These are phyloP conservation scores for Pteropus alecto DNA, from an alignment of 2,113 vertebrate species.

Conservation along the genomic window DNA sequence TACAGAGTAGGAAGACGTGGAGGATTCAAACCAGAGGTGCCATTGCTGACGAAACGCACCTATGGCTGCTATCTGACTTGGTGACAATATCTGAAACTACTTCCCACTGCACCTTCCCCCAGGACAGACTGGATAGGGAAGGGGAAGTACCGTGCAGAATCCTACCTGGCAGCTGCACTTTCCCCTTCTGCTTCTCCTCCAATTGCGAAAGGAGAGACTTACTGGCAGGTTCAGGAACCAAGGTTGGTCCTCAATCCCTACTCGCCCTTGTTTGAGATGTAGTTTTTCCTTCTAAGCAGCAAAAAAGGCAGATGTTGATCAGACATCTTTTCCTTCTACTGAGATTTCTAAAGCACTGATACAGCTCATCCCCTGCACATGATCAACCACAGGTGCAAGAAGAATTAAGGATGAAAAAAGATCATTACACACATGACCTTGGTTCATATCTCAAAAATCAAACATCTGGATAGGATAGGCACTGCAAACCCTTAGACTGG, in stretches of 20 bases:
- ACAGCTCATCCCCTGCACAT: neutral
- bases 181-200: neutral
- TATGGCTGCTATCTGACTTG: neutral
- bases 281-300: neutral
- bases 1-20: accelerated
- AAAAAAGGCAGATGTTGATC: neutral
- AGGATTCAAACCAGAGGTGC: neutral
- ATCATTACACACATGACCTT: neutral
- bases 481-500: neutral
- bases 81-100: neutral
- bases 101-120: too few species aligned
- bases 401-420: neutral
- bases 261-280: neutral
- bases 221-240: neutral
- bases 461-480: neutral
- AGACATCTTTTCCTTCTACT: neutral
- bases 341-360: neutral
- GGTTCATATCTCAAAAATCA: neutral
- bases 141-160: accelerated
- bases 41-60: neutral
- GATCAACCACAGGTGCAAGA: neutral
- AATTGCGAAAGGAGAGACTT: neutral
- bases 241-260: neutral
- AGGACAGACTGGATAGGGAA: too few species aligned
- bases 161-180: neutral